These are phyloP conservation scores for Catostomus latipinnis DNA, from an alignment of 2,797 vertebrate genomes.

Conservation along the genomic window DNA sequence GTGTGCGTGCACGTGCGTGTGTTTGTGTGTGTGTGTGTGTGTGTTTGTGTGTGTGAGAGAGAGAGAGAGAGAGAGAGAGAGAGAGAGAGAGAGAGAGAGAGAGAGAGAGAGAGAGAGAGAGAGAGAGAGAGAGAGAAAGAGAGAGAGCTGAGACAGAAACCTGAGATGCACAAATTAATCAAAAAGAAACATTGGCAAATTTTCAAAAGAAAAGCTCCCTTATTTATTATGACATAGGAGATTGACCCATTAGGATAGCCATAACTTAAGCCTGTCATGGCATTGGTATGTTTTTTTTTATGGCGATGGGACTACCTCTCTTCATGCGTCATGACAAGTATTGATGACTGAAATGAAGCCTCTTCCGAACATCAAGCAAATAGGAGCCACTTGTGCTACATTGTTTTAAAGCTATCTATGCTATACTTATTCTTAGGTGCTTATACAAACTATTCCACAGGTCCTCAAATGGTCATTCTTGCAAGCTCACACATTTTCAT, in stretches of 20 bases:
- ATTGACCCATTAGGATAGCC: slow-evolving; percentile 61
- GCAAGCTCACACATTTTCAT: slow-evolving; percentile 31
- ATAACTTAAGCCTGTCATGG: slow-evolving; percentile 54
- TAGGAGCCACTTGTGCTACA: slow-evolving; percentile 68
- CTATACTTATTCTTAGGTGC: slow-evolving; percentile 73
- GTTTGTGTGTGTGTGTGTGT: slow-evolving; percentile 26
- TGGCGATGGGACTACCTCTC: slow-evolving; percentile 44
- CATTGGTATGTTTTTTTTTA: slow-evolving; percentile 59
- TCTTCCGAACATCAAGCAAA: slow-evolving; percentile 65
- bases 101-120: slow-evolving; percentile 7
- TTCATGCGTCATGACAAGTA: slow-evolving; percentile 60
- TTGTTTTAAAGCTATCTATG: slow-evolving; percentile 70
- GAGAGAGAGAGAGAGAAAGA: slow-evolving; percentile 17
- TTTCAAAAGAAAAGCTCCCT: slow-evolving; percentile 52
- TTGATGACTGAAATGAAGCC: slow-evolving; percentile 66
- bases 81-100: slow-evolving; percentile 9
- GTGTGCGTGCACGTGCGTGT: slow-evolving; percentile 23
- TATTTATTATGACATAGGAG: slow-evolving; percentile 61
- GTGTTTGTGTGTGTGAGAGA: slow-evolving; percentile 33
- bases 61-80: slow-evolving; percentile 24
- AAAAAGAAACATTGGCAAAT: slow-evolving; percentile 58
- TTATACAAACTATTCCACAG: slow-evolving; percentile 69
- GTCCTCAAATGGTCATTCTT: slow-evolving; percentile 66
- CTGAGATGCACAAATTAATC: slow-evolving; percentile 57
- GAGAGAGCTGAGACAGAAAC: slow-evolving; percentile 48